A percentile compares a stretch with the other conserved stretches of the same genome.
phyloP scores from a whole-genome alignment of 1,140 invertebrate genomes.

The Drosophila albomicans region DNA sequence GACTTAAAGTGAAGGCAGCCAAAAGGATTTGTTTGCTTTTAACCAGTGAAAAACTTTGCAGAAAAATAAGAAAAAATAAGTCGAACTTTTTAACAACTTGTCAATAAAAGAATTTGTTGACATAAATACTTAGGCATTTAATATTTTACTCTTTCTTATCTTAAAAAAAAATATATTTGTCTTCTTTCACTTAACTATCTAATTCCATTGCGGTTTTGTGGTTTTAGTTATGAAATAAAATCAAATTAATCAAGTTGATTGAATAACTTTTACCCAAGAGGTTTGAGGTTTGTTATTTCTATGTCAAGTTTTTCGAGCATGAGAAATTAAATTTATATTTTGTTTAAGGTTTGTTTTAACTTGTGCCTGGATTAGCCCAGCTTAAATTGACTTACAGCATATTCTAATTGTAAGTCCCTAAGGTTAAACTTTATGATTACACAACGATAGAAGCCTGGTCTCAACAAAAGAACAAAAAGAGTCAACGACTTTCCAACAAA shows the following conservation, averaged over 20 bases:
- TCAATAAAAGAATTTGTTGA: not conserved
- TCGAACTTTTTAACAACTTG: not conserved
- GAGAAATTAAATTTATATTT: not conserved
- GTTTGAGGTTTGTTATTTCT: not conserved
- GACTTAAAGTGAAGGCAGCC: not conserved
- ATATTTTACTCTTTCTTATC: too few species aligned
- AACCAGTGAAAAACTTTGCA: not conserved
- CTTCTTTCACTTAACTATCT: too few species aligned
- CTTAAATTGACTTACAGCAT: conserved; percentile 5
- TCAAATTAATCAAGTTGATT: conserved; percentile 1
- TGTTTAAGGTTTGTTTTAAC: not conserved
- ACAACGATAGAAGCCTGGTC: conserved; percentile 3
- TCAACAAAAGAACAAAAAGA: conserved; percentile 1
- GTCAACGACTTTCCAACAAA: conserved; percentile 12
- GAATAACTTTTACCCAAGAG: not conserved
- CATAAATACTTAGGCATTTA: too few species aligned
- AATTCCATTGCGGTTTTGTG: not conserved
- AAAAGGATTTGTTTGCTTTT: conserved; percentile 4
- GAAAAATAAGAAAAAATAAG: not conserved
- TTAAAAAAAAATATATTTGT: too few species aligned
- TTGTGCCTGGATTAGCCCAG: not conserved
- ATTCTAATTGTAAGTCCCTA: not conserved
- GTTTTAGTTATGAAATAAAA: not conserved
- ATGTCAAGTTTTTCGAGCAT: not conserved
- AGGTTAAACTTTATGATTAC: not conserved